A percentile compares a stretch with the other conserved stretches of the same genome.
These are phyloP conservation scores for Centropus unirufus DNA, from an alignment of 2,113 vertebrate genomes.

Conservation along the genomic window DNA sequence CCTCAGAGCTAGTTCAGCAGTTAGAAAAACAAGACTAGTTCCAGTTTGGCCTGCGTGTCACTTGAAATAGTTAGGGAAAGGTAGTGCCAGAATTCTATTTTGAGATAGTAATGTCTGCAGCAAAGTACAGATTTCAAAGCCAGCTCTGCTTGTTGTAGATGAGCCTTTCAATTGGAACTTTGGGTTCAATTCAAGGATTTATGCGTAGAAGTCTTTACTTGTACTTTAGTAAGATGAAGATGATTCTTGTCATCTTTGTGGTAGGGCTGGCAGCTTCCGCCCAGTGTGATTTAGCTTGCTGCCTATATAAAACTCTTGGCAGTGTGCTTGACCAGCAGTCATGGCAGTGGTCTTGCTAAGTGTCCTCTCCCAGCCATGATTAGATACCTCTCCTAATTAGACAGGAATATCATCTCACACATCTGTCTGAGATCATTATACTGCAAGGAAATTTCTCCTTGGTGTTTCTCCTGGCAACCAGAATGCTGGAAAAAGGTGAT, in stretches of 20 bases:
- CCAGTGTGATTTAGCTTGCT: neutral
- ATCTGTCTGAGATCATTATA: neutral
- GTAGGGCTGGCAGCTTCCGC: neutral
- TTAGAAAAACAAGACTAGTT: conserved; percentile 23
- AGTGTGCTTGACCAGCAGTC: neutral
- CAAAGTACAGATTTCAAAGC: neutral
- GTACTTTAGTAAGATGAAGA: neutral
- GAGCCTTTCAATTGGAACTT: neutral
- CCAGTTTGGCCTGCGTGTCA: neutral
- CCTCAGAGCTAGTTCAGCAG: neutral
- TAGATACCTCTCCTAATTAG: neutral
- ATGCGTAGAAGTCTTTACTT: neutral
- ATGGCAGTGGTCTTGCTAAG: neutral
- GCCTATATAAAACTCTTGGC: neutral
- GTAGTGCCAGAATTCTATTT: conserved; percentile 20
- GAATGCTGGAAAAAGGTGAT: neutral
- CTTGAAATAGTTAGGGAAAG: neutral
- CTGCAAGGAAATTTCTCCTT: neutral
- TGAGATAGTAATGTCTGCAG: conserved; percentile 15
- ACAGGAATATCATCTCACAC: neutral
- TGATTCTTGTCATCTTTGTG: neutral
- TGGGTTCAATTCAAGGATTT: neutral
- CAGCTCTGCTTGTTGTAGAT: neutral
- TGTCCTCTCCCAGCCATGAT: neutral
- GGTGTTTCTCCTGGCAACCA: conserved; percentile 3